Evolutionary conservation across 2,888 invertebrate genomes (phyloP), one percentile per base, ranked within the genome.

Genomic region (Drosophila flavopinicola): DNA sequence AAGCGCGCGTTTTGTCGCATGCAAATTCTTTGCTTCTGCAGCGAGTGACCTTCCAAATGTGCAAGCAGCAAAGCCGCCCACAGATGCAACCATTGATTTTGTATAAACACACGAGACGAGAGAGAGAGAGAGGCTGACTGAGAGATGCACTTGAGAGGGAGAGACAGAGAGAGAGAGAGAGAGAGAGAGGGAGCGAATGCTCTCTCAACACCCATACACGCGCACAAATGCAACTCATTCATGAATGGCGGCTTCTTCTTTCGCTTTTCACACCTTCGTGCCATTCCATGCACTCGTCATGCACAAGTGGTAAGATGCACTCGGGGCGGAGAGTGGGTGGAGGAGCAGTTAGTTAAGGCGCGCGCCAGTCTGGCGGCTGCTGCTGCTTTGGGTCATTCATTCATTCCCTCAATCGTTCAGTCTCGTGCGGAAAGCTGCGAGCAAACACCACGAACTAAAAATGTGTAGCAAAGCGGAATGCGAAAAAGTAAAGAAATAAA

Each of bases 171-270:
- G 42, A 35, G 27, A 27, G 33, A 10, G 25, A 25, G 29, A 33
- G 32, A 24, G 29, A 27, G 27, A 51, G 61, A 38, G 48, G 15
- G 41, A 49, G 45, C 33, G 27, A 29, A 6, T 35, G 23, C 44
- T 44, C 39, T 45, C 37, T 51, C 47, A 44, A 35, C 39, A 38
- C 35, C 23, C 20, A 42, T 41, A 17, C 51, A 33, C 42, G 29
- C 42, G 17, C 60, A 52, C 52, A 37, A 60, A 47, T 74, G 66
- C 59, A 75, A 51, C 61, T 63, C 84, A 86, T 80, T 80, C 70
- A 80, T 80, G 80, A 80, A 85, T 85, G 59, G 58, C 61, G 60
- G 52, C 59, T 56, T 68, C 75, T 51, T 66, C 67, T 80, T 67
- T 65, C 74, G 77, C 82, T 60, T 68, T 75, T 74, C 83, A 80